Evolutionary conservation across 2,888 invertebrate species (phyloP), one percentile per base, ranked within the genome.

Genomic region (Nephrocerus scutellatus): DNA sequence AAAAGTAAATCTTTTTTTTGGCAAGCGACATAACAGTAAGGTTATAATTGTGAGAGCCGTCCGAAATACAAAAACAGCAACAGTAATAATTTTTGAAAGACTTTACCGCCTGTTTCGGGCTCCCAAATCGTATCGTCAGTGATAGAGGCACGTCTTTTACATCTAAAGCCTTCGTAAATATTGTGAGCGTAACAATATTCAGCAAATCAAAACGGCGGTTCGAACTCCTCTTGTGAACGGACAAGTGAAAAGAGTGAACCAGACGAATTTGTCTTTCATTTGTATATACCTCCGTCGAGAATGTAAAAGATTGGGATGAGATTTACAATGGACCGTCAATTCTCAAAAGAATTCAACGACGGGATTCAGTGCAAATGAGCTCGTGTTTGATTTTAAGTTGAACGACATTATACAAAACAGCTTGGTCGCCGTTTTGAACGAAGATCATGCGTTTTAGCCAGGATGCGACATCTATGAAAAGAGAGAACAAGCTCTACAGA

Each of bases 111-210:
- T 36, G 26, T 9, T 49, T 50, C 36, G 48, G 50, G 4, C 25
- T 25, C 3, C 50, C 48, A 2, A 18, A n/a, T 7, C 13, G 44
- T 10, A 20, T 51, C 2, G 43, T 51, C 2, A 43, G 44, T 0
- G 48, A 51, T 16, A 30, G 47, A 8, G 41, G 44, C 5, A 34
- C 47, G 13, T 40, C 45, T 5, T 48, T 47, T 12, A 51, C 48
- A 1, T 37, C 46, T 8, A 35, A 36, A 9, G 35, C 30, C 13
- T 52, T 54, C 26, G 38, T 23, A 18, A 36, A 3, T 51, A 46
- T 24, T 25, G 31, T 7, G 4, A 19, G 7, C 7, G 19, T 7
- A 28, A 16, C 5, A 36, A 40, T 5, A 41, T 50, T n/a, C n/a
- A n/a, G n/a, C n/a, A n/a, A n/a, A n/a, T n/a, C n/a, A n/a, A n/a